Evolutionary conservation across 2,888 invertebrate genomes (phyloP).

Genomic region (Platycnemis pennipes): DNA sequence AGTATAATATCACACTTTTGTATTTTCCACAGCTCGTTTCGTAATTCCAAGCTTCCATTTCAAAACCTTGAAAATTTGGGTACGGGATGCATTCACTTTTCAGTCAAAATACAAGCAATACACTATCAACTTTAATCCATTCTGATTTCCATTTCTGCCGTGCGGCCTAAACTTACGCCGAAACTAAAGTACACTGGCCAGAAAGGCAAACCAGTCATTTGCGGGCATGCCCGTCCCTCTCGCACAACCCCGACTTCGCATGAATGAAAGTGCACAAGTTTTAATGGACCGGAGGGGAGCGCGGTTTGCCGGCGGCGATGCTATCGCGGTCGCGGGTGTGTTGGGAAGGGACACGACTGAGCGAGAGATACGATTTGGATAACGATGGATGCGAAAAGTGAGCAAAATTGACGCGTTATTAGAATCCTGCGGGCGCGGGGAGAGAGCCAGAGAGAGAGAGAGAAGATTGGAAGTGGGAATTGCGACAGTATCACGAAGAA

Average conservation of each 20-base stretch:
- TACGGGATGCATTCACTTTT: too few species aligned
- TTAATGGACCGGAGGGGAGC: slow-evolving; percentile 19
- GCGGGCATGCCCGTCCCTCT: not conserved
- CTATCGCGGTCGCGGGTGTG: slow-evolving; percentile 26
- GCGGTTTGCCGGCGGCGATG: slow-evolving; percentile 45
- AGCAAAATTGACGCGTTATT: slow-evolving; percentile 40
- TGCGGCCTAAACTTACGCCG: not conserved
- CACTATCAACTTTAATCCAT: too few species aligned
- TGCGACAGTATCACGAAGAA: not conserved
- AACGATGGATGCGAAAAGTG: slow-evolving; percentile 56
- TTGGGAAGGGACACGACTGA: slow-evolving; percentile 15
- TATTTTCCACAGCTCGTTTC: too few species aligned
- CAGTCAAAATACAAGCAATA: too few species aligned
- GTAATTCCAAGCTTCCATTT: too few species aligned
- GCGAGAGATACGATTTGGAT: slow-evolving; percentile 46
- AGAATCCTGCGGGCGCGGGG: slow-evolving; percentile 14
- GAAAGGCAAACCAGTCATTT: not conserved
- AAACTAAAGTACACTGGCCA: not conserved
- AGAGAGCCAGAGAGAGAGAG: not conserved
- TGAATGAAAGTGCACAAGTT: slow-evolving; percentile 56
- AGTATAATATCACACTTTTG: too few species aligned
- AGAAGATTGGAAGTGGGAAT: not conserved
- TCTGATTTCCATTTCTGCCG: not conserved
- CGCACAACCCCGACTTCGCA: not conserved
- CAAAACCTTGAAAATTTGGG: too few species aligned